Evolutionary conservation across 2,113 vertebrate species (phyloP), one percentile per base, ranked within the genome.

Genomic region (Deroptyus accipitrinus): DNA sequence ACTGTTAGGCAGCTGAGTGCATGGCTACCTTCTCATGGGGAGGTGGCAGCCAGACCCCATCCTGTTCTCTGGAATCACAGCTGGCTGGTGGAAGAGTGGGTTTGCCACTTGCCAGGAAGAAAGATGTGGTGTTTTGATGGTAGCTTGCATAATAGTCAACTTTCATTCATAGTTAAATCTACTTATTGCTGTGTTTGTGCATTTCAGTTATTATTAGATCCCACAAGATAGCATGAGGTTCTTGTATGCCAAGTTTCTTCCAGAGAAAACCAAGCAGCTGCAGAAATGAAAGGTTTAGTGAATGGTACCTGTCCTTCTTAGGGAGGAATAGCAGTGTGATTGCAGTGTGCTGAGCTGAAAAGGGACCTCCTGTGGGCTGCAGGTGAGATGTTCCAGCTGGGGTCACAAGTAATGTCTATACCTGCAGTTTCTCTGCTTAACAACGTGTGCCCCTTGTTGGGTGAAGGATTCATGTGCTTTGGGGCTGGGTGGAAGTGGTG

Each of bases 391-490:
- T 12, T 88, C 39, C 68, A 91, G 42, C 59, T 48, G 30, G 27
- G 64, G 28, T n/a, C 57, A 72, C 31, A 41, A 4, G 27, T 33
- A 24, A 33, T 17, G 20, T 1, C 1, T 24, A 7, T 31, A 37
- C 22, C 33, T 91, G 64, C 30, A 25, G 37, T 48, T 66, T 63
- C 37, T 70, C 20, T 15, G 0, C 14, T 30, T 24, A 46, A 37
- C 13, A 37, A 1, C 1, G 1, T 6, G 1, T 11, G 22, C 4
- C 27, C 24, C 5, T 31, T 64, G 27, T 54, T 48, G 31, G 83
- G 16, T 87, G 81, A 51, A 52, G 51, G 48, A 17, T 63, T 83
- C 19, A 1, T 9, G 15, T 51, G 22, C 23, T 75, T 88, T n/a
- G 46, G 74, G 33, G 10, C 33, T 82, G 81, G 12, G 22, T 77